Evolutionary conservation across 2,888 invertebrate species (phyloP), one percentile per base, ranked within the genome.

Genomic region (Drosophila robusta): DNA sequence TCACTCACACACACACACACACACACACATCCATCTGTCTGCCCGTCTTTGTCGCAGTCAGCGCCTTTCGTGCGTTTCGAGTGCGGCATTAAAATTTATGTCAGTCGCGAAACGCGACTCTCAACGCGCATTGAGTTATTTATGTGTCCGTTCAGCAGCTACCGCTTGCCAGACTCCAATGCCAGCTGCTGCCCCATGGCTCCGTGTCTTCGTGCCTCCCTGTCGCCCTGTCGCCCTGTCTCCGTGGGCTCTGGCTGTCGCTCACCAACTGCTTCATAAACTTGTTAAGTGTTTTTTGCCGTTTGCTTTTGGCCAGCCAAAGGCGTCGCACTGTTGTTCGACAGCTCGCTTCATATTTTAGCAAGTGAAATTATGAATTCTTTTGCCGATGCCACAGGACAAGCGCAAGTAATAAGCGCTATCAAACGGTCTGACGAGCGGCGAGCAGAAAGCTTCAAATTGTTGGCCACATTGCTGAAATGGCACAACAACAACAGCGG

Each of bases 81-180:
- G 75, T 66, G 62, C 69, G 57, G 56, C 76, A 76, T 76, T 76
- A 76, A 76, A 76, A 78, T 76, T 76, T 78, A 78, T 72, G 75
- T 76, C 77, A 75, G 67, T 63, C 47, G 75, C 71, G 61, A 51
- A 61, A 61, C 70, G 58, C 69, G 75, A 63, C 67, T 71, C 67
- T 75, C 74, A 73, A 77, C 78, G 74, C 76, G 65, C 78, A 76
- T 76, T 78, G 78, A 76, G 76, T 76, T 78, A 76, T 76, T 76
- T 76, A 76, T 76, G 78, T 64, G 68, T 52, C 63, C 56, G 54
- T 58, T 58, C 66, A 36, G 41, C 36, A 39, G 61, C 47, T 22
- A 9, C 29, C 57, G 9, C 9, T 22, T 44, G 39, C n/a, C 11
- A 6, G 9, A 26, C 57, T 4, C 18, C 42, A n/a, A 24, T 18